Evolutionary conservation across 2,113 vertebrate species (phyloP).

Genomic region (Neofelis nebulosa): DNA sequence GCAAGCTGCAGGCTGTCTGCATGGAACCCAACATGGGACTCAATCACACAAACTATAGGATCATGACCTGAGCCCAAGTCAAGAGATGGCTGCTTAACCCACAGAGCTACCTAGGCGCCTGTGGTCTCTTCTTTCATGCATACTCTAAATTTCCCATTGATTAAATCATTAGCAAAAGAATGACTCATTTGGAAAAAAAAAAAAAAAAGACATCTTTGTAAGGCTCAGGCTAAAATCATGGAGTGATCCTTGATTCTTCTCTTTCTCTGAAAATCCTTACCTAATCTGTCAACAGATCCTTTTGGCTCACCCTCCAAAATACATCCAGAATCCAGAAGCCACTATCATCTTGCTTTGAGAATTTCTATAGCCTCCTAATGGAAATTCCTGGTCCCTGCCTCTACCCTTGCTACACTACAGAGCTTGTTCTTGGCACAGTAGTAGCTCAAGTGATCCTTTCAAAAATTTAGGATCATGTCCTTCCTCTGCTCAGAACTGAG

Average conservation of each 20-base stretch:
- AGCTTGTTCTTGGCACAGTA: neutral
- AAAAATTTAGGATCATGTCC: neutral
- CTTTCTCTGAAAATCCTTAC: neutral
- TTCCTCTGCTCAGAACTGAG: neutral
- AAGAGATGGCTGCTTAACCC: too few species aligned
- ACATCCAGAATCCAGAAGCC: neutral
- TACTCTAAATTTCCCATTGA: neutral
- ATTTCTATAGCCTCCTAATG: neutral
- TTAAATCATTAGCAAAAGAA: conserved; percentile 25
- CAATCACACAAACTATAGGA: too few species aligned
- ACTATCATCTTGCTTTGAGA: neutral
- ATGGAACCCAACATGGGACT: too few species aligned
- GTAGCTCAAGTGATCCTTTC: neutral
- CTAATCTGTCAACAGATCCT: neutral
- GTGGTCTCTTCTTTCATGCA: neutral
- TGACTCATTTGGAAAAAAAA: neutral
- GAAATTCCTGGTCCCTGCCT: neutral
- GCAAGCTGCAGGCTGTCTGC: too few species aligned
- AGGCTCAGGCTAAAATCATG: neutral
- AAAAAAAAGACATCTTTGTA: conserved; percentile 1
- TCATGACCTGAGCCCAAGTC: too few species aligned
- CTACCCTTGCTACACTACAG: neutral
- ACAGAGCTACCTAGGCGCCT: too few species aligned
- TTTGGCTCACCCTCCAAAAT: neutral
- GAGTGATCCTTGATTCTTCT: neutral